phyloP scores from a whole-genome alignment of 2,113 vertebrate genomes.

The Vidua chalybeata region DNA sequence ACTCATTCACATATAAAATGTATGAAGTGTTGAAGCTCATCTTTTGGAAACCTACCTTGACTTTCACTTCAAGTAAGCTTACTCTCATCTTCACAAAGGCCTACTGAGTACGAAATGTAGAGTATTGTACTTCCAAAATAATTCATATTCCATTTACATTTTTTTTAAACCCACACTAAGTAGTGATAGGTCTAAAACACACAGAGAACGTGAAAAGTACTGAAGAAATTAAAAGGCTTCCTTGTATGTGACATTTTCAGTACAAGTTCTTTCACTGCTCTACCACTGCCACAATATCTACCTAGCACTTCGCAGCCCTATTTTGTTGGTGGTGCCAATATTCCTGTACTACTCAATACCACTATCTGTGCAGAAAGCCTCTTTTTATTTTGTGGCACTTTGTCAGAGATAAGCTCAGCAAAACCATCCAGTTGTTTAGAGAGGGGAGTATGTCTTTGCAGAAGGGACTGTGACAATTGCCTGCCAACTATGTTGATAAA shows the following conservation, averaged over 20 bases:
- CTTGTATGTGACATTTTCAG: not conserved
- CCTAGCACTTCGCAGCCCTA: not conserved
- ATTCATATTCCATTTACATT: not conserved
- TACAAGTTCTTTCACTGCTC: not conserved
- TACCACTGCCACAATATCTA: not conserved
- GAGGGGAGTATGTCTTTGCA: not conserved
- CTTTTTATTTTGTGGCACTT: not conserved
- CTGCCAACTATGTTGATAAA: not conserved
- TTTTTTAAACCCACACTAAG: not conserved
- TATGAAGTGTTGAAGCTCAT: not conserved
- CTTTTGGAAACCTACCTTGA: not conserved
- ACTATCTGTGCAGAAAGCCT: not conserved
- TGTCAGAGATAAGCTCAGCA: not conserved
- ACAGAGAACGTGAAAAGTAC: not conserved
- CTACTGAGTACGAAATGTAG: not conserved
- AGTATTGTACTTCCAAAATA: not conserved
- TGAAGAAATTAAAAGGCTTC: not conserved
- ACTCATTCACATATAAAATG: not conserved
- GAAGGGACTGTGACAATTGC: not conserved
- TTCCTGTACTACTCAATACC: not conserved
- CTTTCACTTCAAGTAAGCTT: not conserved
- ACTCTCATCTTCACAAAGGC: not conserved
- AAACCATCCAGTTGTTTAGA: not conserved
- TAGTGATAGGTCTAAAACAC: not conserved
- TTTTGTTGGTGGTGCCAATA: not conserved